Evolutionary conservation across 2,797 vertebrate genomes (phyloP).

Genomic region (Pelochelys cantorii): DNA sequence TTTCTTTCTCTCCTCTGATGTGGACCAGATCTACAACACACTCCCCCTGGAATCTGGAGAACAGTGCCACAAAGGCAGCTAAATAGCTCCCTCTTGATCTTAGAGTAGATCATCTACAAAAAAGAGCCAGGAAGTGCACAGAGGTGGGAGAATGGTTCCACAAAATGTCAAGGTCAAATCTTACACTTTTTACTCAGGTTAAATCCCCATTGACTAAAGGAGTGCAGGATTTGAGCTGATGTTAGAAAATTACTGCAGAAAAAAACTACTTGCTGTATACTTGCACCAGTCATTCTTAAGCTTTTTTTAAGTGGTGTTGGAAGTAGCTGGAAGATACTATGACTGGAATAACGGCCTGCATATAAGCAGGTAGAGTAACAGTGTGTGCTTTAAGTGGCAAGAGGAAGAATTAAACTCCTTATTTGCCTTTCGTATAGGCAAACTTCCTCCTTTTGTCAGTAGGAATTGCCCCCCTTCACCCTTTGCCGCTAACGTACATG

Average conservation of each 20-base stretch:
- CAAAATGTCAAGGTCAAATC: not conserved
- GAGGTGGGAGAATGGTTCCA: not conserved
- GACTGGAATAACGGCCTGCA: not conserved
- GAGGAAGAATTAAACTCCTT: not conserved
- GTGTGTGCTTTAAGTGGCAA: not conserved
- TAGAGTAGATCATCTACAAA: not conserved
- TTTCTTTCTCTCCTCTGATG: not conserved
- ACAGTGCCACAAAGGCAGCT: accelerated
- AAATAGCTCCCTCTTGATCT: not conserved
- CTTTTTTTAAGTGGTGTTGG: not conserved
- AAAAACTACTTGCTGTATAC: not conserved
- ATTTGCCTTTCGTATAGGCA: not conserved
- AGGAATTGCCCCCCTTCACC: not conserved
- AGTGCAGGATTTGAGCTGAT: not conserved
- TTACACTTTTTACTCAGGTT: not conserved
- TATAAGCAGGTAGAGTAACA: not conserved
- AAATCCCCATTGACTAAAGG: not conserved
- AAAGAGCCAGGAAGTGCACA: not conserved
- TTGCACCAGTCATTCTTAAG: not conserved
- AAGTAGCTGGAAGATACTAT: not conserved
- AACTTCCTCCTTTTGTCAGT: not conserved
- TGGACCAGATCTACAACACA: accelerated
- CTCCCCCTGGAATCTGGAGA: not conserved
- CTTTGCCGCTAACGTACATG: not conserved
- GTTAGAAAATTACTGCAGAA: not conserved